Evolutionary conservation across 37 sponge, comb jelly and placozoan genomes (phyloP).

Genomic region (Halisarca cf. caerulea): DNA sequence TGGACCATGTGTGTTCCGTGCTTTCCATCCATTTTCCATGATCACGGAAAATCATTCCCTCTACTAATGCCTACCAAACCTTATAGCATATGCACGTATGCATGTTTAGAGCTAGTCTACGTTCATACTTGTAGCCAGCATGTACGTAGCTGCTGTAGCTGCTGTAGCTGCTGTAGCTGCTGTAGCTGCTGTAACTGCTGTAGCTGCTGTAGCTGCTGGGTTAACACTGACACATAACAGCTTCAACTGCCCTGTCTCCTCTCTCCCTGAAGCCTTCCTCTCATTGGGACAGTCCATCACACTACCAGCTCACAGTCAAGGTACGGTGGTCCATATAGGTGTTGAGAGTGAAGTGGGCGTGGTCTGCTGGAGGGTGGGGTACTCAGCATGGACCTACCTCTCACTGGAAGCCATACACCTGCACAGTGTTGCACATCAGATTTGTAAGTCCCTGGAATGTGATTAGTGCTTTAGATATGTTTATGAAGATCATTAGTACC

Average conservation of each 20-base stretch:
- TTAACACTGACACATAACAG: background rate
- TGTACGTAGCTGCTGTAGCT: too few species aligned
- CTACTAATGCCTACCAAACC: too few species aligned
- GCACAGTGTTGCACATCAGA: slow-evolving; percentile 21
- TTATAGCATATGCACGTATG: too few species aligned
- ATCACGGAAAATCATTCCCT: too few species aligned
- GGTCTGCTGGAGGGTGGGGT: slow-evolving; percentile 47
- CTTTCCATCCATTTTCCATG: too few species aligned
- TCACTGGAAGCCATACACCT: slow-evolving; percentile 41
- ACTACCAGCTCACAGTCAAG: slow-evolving; percentile 1
- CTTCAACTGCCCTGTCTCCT: background rate
- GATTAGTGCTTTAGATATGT: too few species aligned
- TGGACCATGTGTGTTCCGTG: too few species aligned
- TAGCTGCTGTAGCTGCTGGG: background rate
- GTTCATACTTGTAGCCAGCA: too few species aligned
- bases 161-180: too few species aligned
- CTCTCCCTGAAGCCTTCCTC: background rate
- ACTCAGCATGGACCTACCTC: slow-evolving; percentile 71
- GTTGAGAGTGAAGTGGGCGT: slow-evolving; percentile 19
- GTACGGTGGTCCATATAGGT: background rate
- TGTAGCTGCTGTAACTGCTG: too few species aligned
- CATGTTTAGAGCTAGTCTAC: too few species aligned
- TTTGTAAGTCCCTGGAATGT: background rate
- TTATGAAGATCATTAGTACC: too few species aligned
- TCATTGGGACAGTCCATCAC: background rate